Base-by-base conservation (phyloP, 1,140 invertebrate genomes). In the Asbolus verrucosus region DNA sequence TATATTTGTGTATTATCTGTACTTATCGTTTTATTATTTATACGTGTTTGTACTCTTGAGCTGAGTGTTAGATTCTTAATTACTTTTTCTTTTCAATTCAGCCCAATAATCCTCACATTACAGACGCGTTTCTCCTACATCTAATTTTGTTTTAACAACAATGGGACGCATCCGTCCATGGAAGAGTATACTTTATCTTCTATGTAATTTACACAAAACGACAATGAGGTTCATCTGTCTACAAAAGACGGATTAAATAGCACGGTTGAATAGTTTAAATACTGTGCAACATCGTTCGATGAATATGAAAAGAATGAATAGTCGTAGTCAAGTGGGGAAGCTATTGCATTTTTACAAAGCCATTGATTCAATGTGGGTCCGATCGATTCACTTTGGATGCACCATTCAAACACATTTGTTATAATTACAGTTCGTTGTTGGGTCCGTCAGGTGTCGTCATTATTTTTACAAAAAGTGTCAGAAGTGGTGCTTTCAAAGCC, bases 121-220 rank as follows among this genome's bases (percentile, higher is more conserved):
- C 11, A n/a, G 33, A 36, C 6, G 33, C 33, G 33, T 36, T 54
- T 54, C 27, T 30, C 1, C 39, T 16, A 43, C 46, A 36, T 31
- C 9, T 19, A 54, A 54, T 54, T 54, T 54, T 54, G 46, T 54
- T 54, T 54, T 4, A 24, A 6, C 13, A 24, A 54, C 46, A 60
- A 61, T 41, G 66, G 46, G 50, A 68, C 41, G 66, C 66, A 50
- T 27, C 41, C 11, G 65, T 13, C 41, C 43, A 33, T 67, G 65
- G 50, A 67, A 67, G 54, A 67, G 43, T 16, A 11, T 50, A 30
- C 27, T 30, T 21, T 19, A 30, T 54, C 50, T 60, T 60, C 41
- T 68, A 68, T 61, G 66, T 68, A 68, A 68, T 68, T 68, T 68
- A 68, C 66, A 54, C 66, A 68, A 39, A 54, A 39, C 19, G 19